These are phyloP conservation scores for Haemorhous mexicanus DNA, from an alignment of 2,113 vertebrate species.

Conservation along the genomic window DNA sequence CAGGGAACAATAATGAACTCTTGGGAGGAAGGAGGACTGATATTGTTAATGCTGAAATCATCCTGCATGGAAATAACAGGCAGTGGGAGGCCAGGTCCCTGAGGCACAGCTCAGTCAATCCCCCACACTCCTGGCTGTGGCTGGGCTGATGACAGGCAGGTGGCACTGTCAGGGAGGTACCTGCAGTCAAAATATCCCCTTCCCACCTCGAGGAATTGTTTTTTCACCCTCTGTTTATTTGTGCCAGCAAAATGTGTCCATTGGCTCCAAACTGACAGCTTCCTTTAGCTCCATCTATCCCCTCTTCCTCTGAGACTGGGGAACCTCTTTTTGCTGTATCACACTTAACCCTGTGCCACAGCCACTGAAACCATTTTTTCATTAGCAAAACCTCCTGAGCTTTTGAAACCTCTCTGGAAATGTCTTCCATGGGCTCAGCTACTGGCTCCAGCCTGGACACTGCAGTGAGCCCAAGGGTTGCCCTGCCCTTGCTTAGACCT, in stretches of 20 bases:
- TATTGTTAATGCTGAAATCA: constrained; percentile 64
- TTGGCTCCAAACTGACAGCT: not conserved
- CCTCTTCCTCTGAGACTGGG: not conserved
- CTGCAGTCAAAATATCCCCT: not conserved
- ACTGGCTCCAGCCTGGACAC: not conserved
- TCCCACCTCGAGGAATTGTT: not conserved
- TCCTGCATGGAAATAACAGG: constrained; percentile 1
- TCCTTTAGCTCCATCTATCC: not conserved
- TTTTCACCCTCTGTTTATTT: not conserved
- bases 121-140: accelerated
- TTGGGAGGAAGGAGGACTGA: constrained; percentile 63
- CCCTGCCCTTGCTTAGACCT: not conserved
- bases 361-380: not conserved
- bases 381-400: not conserved
- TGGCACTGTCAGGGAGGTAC: accelerated
- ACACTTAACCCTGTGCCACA: not conserved
- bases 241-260: not conserved
- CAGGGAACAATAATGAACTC: constrained; percentile 68
- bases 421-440: not conserved
- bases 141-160: not conserved
- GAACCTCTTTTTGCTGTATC: not conserved
- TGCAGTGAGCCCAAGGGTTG: not conserved
- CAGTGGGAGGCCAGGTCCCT: not conserved
- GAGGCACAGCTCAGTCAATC: not conserved
- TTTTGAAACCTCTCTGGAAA: not conserved